phyloP scores from a whole-genome alignment of 2,797 vertebrate species.

The Danionella dracula region DNA sequence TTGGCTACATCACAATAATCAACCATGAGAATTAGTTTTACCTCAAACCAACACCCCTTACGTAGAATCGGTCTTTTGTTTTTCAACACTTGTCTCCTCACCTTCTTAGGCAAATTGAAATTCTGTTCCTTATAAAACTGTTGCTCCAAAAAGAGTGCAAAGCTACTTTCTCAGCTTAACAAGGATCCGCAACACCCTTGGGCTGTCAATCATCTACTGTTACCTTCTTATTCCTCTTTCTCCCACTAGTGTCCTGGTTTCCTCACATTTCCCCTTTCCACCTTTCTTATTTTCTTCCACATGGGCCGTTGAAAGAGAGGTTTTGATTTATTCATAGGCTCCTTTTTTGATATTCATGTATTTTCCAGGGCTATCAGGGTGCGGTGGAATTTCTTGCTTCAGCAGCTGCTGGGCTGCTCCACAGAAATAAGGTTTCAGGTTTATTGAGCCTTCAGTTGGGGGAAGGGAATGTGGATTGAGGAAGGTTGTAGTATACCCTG shows the following conservation, averaged over 20 bases:
- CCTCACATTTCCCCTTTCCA: conserved; percentile 33
- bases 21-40: no score
- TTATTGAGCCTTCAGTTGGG: conserved; percentile 64
- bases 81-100: no score
- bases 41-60: no score
- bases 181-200: conserved; percentile 49
- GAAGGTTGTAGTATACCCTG: conserved; percentile 68
- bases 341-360: conserved; percentile 77
- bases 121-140: no score
- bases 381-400: conserved; percentile 67
- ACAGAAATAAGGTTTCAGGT: conserved; percentile 73
- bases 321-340: conserved; percentile 79
- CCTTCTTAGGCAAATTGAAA: no score
- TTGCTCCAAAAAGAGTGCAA: no score
- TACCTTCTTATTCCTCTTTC: conserved; percentile 45
- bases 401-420: conserved; percentile 53
- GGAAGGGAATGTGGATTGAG: conserved; percentile 43
- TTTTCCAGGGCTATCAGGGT: conserved; percentile 71
- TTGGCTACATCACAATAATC: no score
- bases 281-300: conserved; percentile 50
- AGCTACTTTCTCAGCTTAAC: conserved; percentile 51
- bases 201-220: conserved; percentile 54
- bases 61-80: no score
- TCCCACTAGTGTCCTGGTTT: conserved; percentile 44
- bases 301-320: conserved; percentile 55